Base-by-base conservation (phyloP, 1,140 invertebrate species). In the Procambarus virginalis region DNA sequence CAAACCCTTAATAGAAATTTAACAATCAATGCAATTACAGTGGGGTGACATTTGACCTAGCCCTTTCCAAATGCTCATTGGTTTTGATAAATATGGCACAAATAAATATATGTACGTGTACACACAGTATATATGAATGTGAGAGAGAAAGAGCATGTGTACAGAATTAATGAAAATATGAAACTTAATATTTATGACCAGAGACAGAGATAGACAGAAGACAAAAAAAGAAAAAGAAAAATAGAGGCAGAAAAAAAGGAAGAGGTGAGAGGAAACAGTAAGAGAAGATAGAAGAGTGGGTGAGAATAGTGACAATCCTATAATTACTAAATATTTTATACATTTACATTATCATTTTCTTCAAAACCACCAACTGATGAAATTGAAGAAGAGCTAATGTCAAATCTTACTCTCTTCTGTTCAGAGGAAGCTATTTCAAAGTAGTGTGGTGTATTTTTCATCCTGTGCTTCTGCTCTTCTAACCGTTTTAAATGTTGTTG, bases 391-490 rank as follows among this genome's bases (percentile, higher is more conserved):
- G 17, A 64, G 34, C 84, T 85, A 5, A 85, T 70, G 55, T 85
- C 73, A 85, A 85, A 85, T 46, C 84, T 85, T 9, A 85, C 84
- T 77, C 75, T 77, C 55, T 85, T 85, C 45, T 77, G 73, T 46
- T 77, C 75, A 10, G 34, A 49, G 14, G 73, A 22, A 20, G 17
- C 58, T 22, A 34, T 22, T 48, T 55, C 14, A n/a, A 73, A 75
- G 1, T 51, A 85, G 6, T 55, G 73, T 5, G 77, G 34, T 45
- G 84, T 77, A 77, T 34, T 85, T n/a, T 77, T 85, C 6, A 55
- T 48, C 20, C 34, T 51, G 17, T 46, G 75, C 48, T 73, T 70
- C 6, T 45, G 45, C 3, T n/a, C 45, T 76, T 46, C 20, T 3
- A 73, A 60, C 4, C 46, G 20, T 60, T 85, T 22, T 12, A 75